These are phyloP conservation scores for Cladopsammia gracilis DNA, from an alignment of 64 coral and sea anemone genomes.

Conservation along the genomic window DNA sequence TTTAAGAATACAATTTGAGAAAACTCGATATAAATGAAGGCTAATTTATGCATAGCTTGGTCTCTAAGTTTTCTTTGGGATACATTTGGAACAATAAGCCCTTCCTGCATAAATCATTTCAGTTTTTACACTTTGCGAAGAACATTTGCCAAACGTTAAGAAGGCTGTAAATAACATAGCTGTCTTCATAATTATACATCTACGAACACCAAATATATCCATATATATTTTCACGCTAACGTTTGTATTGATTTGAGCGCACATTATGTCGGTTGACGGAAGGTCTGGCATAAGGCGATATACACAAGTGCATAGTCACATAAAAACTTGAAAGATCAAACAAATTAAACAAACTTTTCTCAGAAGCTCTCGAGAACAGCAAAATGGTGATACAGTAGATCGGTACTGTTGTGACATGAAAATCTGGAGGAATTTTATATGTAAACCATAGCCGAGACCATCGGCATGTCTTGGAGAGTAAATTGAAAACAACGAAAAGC, in stretches of 20 bases:
- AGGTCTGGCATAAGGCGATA: neutral
- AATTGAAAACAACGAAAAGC: neutral
- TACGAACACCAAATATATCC: too few relatives aligned
- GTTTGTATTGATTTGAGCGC: neutral
- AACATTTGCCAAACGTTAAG: too few relatives aligned
- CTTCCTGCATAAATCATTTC: neutral
- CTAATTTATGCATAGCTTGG: slow-evolving; percentile 52
- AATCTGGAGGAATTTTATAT: neutral
- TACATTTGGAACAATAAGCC: slow-evolving; percentile 16
- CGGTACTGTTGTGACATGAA: neutral
- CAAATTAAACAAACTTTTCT: neutral
- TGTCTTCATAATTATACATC: too few relatives aligned
- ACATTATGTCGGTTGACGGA: neutral
- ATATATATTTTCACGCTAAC: neutral
- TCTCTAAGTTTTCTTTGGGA: slow-evolving; percentile 34
- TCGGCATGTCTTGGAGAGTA: neutral
- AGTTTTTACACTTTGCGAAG: neutral
- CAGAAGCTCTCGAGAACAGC: neutral
- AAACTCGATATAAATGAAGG: neutral
- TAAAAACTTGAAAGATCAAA: slow-evolving; percentile 39
- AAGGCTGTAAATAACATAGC: neutral
- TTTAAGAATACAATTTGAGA: neutral
- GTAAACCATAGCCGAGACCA: neutral
- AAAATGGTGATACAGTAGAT: neutral
- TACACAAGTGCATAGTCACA: slow-evolving; percentile 13